Percentiles rank a stretch among this genome's conserved stretches.
These are phyloP conservation scores for Drosophila diplacantha DNA, from an alignment of 2,888 invertebrate genomes.

Conservation along the genomic window DNA sequence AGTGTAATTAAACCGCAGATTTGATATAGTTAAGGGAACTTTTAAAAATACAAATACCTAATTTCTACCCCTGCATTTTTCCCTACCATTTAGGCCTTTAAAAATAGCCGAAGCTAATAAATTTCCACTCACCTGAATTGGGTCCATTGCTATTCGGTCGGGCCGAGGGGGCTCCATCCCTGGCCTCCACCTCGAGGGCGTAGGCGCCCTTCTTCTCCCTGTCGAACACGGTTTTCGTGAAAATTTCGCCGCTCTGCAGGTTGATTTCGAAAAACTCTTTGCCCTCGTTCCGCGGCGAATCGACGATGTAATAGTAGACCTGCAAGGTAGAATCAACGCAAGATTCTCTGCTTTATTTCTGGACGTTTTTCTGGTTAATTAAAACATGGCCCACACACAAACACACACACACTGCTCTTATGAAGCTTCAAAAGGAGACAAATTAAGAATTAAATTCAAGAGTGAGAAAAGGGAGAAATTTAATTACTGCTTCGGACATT, in stretches of 20 bases:
- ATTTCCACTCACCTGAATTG: conserved; percentile 89
- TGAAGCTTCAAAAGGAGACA: conserved; percentile 45
- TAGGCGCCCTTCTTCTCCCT: conserved; percentile 98
- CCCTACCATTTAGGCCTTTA: background rate
- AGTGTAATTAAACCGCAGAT: background rate
- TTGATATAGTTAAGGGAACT: background rate
- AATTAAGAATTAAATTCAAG: conserved; percentile 38
- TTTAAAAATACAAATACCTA: too few relatives aligned
- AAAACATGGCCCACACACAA: conserved; percentile 45
- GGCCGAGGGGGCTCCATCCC: conserved; percentile 97
- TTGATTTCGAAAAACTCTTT: conserved; percentile 98
- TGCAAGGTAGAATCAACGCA: conserved; percentile 75
- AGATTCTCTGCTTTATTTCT: conserved; percentile 18
- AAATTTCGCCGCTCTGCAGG: conserved; percentile 95
- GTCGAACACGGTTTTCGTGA: conserved; percentile 96
- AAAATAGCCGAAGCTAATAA: background rate
- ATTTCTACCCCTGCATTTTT: background rate
- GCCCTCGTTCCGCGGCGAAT: conserved; percentile 93
- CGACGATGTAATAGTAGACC: conserved; percentile 96
- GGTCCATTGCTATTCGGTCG: conserved; percentile 95
- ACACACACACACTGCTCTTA: background rate
- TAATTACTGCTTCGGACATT: conserved; percentile 48
- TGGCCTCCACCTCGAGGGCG: conserved; percentile 96
- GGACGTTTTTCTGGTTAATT: conserved; percentile 47
- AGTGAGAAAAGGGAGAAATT: conserved; percentile 24